These are phyloP conservation scores for Proterorhinus semilunaris DNA, from an alignment of 2,113 vertebrate genomes.

Conservation along the genomic window DNA sequence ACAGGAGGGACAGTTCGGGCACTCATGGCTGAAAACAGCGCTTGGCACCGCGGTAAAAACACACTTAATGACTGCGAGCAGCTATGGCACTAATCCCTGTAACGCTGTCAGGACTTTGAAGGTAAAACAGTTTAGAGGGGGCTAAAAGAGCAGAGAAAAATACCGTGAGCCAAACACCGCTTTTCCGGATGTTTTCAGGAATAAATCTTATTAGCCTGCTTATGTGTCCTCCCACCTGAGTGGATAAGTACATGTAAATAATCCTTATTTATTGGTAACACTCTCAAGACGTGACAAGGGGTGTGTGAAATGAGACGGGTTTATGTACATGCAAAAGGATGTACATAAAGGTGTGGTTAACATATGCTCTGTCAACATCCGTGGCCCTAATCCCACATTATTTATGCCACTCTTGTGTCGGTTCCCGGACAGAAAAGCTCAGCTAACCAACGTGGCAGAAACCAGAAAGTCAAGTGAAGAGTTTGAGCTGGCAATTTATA, in stretches of 20 bases:
- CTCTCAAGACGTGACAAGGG: constrained; percentile 30
- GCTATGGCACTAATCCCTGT: constrained; percentile 62
- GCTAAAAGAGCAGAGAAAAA: constrained; percentile 18
- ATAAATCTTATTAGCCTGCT: constrained; percentile 58
- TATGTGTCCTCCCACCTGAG: constrained; percentile 39
- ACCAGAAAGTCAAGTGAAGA: constrained; percentile 2
- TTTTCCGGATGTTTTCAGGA: constrained; percentile 28
- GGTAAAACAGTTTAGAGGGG: constrained; percentile 57
- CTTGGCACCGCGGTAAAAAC: constrained; percentile 63
- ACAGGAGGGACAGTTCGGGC: constrained; percentile 28
- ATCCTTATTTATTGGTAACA: constrained; percentile 20
- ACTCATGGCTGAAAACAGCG: constrained; percentile 48
- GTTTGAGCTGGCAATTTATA: constrained; percentile 7
- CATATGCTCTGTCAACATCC: constrained; percentile 64
- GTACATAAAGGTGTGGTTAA: constrained; percentile 55
- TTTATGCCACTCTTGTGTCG: constrained; percentile 50
- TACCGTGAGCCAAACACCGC: constrained; percentile 49
- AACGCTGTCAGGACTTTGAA: constrained; percentile 67
- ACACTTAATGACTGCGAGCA: constrained; percentile 65
- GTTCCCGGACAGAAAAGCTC: constrained; percentile 22
- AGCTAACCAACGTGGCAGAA: neutral
- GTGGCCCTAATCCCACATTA: constrained; percentile 71
- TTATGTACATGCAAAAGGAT: constrained; percentile 41
- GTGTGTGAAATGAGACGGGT: neutral
- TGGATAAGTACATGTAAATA: constrained; percentile 26